phyloP scores from a whole-genome alignment of 2,888 invertebrate species.

The Machimus atricapillus region DNA sequence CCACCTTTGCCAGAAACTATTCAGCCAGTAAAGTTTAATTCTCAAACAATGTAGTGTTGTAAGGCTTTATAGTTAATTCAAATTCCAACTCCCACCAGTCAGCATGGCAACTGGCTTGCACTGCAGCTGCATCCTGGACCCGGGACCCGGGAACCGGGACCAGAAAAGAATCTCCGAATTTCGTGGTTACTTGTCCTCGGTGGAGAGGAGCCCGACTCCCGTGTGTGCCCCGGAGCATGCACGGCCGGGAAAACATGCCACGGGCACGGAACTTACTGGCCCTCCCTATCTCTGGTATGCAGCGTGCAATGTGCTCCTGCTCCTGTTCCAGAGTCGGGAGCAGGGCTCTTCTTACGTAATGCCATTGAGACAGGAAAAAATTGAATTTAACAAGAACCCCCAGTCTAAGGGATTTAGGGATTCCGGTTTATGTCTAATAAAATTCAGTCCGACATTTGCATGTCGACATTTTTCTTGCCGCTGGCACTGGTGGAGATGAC shows the following conservation, averaged over 20 bases:
- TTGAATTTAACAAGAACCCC: conserved; percentile 38
- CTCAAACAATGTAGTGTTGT: conserved; percentile 40
- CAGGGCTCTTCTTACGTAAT: conserved; percentile 19
- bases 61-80: conserved; percentile 40
- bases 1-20: conserved; percentile 19
- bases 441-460: conserved; percentile 35
- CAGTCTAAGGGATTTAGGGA: conserved; percentile 33
- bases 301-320: conserved; percentile 2
- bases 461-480: conserved; percentile 39
- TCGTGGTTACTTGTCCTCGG: conserved; percentile 37
- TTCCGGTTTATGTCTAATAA: conserved; percentile 38
- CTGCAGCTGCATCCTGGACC: conserved; percentile 6
- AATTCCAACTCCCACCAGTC: conserved; percentile 23
- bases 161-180: conserved; percentile 33
- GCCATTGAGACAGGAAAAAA: conserved; percentile 34
- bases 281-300: conserved; percentile 32
- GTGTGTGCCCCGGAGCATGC: conserved; percentile 1
- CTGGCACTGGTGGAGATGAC: conserved; percentile 28
- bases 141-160: not conserved
- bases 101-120: not conserved
- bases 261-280: not conserved
- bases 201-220: not conserved
- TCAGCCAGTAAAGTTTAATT: conserved; percentile 42
- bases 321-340: not conserved
- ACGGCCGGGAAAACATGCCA: conserved; percentile 4